Conservation (phyloP, 2,113 vertebrate species). For the Gnathonemus echidnorhynchus region DNA sequence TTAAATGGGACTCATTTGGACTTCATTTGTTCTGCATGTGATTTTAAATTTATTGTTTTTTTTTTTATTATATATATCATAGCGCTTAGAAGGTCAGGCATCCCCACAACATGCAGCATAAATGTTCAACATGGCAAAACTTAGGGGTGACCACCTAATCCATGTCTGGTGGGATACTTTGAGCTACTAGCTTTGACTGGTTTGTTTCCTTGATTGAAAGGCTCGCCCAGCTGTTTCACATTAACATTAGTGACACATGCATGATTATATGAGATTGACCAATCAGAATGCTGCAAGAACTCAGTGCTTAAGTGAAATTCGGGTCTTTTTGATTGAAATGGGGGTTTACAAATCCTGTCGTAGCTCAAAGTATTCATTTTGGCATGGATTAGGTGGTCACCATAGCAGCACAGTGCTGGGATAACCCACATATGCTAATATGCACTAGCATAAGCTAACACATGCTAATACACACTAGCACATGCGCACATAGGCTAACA, state of each 20-base stretch:
- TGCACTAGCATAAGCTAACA: not conserved
- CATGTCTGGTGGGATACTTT: not conserved
- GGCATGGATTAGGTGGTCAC: not conserved
- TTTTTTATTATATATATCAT: not conserved
- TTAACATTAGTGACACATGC: not conserved
- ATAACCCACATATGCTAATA: not conserved
- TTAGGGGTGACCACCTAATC: not conserved
- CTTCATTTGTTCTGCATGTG: not conserved
- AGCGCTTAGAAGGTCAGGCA: not conserved
- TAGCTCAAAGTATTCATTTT: not conserved
- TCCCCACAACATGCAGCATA: not conserved
- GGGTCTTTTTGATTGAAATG: not conserved
- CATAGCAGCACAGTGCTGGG: too few species aligned
- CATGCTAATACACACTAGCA: too few species aligned
- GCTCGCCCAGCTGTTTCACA: not conserved
- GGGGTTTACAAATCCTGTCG: not conserved
- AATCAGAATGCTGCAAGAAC: not conserved
- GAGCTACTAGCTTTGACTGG: not conserved
- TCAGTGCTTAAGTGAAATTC: not conserved
- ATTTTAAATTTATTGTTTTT: not conserved
- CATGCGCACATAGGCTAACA: too few species aligned
- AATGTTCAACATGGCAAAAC: not conserved
- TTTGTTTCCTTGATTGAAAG: not conserved
- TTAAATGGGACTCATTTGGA: not conserved
- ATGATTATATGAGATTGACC: not conserved